Conservation (phyloP, 2,888 invertebrate genomes). For the Osmoderma eremita region DNA sequence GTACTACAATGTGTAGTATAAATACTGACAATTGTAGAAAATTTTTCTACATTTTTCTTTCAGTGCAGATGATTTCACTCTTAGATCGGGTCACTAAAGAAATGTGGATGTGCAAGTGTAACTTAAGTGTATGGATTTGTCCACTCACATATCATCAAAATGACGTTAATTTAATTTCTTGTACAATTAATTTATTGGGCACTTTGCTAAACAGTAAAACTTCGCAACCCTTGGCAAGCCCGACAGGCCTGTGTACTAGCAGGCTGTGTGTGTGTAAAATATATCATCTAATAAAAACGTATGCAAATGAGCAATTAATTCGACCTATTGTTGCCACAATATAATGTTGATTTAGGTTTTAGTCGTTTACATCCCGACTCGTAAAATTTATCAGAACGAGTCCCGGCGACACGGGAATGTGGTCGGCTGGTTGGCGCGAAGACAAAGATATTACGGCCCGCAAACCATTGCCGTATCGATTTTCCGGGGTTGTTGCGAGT, state of each 20-base stretch:
- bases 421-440: neutral
- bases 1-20: no score
- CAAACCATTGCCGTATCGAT: conserved; percentile 15
- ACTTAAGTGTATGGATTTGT: no score
- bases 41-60: no score
- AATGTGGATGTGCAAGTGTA: no score
- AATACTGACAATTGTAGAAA: no score
- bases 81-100: no score
- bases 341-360: conserved; percentile 37
- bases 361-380: conserved; percentile 26
- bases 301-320: conserved; percentile 38
- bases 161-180: no score
- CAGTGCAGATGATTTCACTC: no score
- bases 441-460: conserved; percentile 1
- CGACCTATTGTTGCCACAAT: conserved; percentile 33
- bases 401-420: conserved; percentile 2
- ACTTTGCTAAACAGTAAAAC: conserved; percentile 3
- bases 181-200: no score
- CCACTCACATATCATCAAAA: no score
- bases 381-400: conserved; percentile 35
- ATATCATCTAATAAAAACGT: conserved; percentile 28
- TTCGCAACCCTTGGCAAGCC: neutral
- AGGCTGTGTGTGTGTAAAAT: neutral
- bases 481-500: conserved; percentile 1
- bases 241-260: no score